A percentile compares a stretch with the other conserved stretches of the same genome.
These are phyloP conservation scores for Lanius collurio DNA, from an alignment of 2,113 vertebrate species.

Conservation along the genomic window DNA sequence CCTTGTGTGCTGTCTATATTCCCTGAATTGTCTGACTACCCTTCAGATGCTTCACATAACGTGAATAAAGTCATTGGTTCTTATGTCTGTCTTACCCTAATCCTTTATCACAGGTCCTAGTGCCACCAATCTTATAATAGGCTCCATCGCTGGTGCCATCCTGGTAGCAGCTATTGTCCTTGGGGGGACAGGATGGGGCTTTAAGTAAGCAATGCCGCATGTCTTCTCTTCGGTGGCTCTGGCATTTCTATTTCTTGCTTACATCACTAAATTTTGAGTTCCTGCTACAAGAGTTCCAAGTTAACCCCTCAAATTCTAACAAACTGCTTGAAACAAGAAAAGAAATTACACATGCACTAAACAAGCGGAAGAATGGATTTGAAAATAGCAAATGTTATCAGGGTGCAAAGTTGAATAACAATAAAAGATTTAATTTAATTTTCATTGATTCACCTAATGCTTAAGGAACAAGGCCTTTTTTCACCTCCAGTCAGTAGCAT, in stretches of 20 bases:
- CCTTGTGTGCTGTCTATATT: constrained; percentile 14
- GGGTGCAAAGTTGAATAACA: constrained; percentile 58
- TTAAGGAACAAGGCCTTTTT: background rate
- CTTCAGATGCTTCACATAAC: constrained; percentile 69
- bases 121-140: constrained; percentile 99
- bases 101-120: constrained; percentile 99
- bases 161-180: constrained; percentile 99
- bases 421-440: background rate
- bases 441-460: background rate
- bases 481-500: background rate
- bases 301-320: background rate
- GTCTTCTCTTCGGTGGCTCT: constrained; percentile 89
- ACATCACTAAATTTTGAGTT: constrained; percentile 91
- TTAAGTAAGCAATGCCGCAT: constrained; percentile 99
- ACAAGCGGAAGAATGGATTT: background rate
- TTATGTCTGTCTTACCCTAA: constrained; percentile 89
- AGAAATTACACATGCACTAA: background rate
- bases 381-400: constrained; percentile 10
- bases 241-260: constrained; percentile 90
- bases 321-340: background rate
- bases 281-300: constrained; percentile 85
- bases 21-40: constrained; percentile 46
- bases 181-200: constrained; percentile 99
- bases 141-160: constrained; percentile 99
- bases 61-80: constrained; percentile 78